Evolutionary conservation across 2,113 vertebrate species (phyloP), one percentile per base, ranked within the genome.

Genomic region (Stigmatopora nigra): DNA sequence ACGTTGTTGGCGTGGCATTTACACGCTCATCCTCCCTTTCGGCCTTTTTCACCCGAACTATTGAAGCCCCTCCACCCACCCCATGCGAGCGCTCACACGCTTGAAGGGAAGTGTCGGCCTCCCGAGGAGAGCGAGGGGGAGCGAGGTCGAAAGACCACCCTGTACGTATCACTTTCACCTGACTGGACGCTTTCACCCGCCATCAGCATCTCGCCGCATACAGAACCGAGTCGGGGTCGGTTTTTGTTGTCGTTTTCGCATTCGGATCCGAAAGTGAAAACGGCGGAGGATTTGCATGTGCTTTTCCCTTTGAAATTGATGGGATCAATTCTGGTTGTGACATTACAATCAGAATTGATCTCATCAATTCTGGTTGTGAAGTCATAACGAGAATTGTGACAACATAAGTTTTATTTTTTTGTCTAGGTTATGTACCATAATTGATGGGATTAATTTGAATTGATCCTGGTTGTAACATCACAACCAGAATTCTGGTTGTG

Each of bases 111-210:
- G 79, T 88, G 86, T 85, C 86, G 79, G 83, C 76, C 80, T 82
- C 79, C 84, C 56, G 62, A 78, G 72, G 82, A 78, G 84, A 64
- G 69, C 56, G 55, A 36, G 77, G 47, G 75, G 20, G 63, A 55
- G 52, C 12, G 35, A 48, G 59, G 15, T 47, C 19, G 41, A 25
- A 63, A 68, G 85, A 88, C 84, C 86, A 88, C 86, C 86, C 84
- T 82, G 84, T 63, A 69, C 15, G 83, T 81, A 84, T 88, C 86
- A 81, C 81, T 88, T 84, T 88, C 86, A 84, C 84, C 86, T 85
- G 82, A 85, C 84, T 86, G 82, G 76, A 84, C 79, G 69, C 84
- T 88, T 86, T 88, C 82, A 86, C 68, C 35, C 11, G 79, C 73
- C 59, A 13, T 77, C 80, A 63, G 73, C 80, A 45, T 64, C 19